Evolutionary conservation across 2,888 invertebrate species (phyloP).

Genomic region (Rhagium mordax): DNA sequence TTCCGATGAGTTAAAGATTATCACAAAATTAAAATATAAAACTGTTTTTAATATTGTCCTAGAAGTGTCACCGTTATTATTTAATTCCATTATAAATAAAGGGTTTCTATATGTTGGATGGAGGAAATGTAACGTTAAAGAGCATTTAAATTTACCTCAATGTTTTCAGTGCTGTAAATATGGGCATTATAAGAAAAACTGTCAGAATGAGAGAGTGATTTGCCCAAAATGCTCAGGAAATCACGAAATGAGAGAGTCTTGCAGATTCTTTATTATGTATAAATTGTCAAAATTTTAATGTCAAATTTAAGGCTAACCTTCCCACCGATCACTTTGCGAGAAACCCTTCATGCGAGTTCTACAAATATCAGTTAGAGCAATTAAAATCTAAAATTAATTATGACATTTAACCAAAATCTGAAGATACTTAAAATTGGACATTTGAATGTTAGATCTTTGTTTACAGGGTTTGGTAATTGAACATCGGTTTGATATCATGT

Average conservation of each 20-base stretch:
- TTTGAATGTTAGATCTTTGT: background rate
- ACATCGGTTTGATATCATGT: too few relatives aligned
- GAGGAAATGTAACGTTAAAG: background rate
- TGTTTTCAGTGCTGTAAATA: conserved; percentile 4
- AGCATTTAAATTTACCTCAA: background rate
- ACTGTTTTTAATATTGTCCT: background rate
- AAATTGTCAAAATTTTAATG: background rate
- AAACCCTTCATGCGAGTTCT: background rate
- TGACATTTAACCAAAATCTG: background rate
- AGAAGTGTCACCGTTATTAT: background rate
- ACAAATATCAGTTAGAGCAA: background rate
- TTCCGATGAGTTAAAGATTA: background rate
- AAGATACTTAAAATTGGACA: background rate
- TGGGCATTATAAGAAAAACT: conserved; percentile 2
- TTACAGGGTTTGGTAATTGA: background rate
- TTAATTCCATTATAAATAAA: background rate
- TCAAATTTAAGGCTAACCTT: background rate
- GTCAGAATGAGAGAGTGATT: background rate
- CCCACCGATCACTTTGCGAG: conserved; percentile 7
- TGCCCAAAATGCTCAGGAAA: conserved; percentile 2
- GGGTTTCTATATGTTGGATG: conserved; percentile 4
- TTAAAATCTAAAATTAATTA: conserved; percentile 4
- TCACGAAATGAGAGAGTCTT: background rate
- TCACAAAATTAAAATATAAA: conserved; percentile 16
- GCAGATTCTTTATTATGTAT: background rate